A percentile compares a stretch with the other conserved stretches of the same genome.
These are phyloP conservation scores for Hydrotaea diabolus DNA, from an alignment of 2,888 invertebrate genomes.

Conservation along the genomic window DNA sequence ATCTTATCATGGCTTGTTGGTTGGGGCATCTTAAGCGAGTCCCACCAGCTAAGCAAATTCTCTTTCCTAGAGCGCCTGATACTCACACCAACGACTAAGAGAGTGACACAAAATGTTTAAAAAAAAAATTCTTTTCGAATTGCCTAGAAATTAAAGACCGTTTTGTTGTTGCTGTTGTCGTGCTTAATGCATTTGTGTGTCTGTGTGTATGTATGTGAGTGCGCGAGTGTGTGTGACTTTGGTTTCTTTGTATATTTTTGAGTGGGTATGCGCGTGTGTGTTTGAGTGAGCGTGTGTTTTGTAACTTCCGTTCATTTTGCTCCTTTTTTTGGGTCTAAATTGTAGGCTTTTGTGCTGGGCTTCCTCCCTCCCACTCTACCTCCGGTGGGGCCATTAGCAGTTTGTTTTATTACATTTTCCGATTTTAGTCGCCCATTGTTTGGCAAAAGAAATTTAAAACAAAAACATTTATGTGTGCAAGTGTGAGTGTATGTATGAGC, in stretches of 20 bases:
- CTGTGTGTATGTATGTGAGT: not conserved
- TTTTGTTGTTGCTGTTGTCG: not conserved
- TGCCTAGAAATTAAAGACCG: slow-evolving; percentile 20
- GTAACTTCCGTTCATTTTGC: slow-evolving; percentile 52
- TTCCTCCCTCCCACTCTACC: not conserved
- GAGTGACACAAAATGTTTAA: slow-evolving; percentile 18
- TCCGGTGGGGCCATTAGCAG: not conserved
- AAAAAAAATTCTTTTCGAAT: not conserved
- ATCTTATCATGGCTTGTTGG: slow-evolving; percentile 23
- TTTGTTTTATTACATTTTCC: slow-evolving; percentile 37
- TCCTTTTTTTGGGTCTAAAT: slow-evolving; percentile 15
- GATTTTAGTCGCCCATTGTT: slow-evolving; percentile 36
- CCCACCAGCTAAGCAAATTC: not conserved
- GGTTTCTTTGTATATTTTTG: not conserved
- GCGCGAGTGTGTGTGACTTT: not conserved
- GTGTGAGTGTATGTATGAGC: slow-evolving; percentile 13
- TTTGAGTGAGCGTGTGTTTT: slow-evolving; percentile 3
- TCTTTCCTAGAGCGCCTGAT: not conserved
- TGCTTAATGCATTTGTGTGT: not conserved
- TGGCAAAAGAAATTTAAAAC: slow-evolving; percentile 38
- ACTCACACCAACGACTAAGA: not conserved
- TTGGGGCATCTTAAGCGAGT: not conserved
- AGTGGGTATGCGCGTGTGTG: not conserved
- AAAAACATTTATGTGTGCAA: not conserved
- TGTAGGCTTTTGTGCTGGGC: not conserved